A percentile compares a stretch with the other conserved stretches of the same genome.
Conservation (phyloP, 2,888 invertebrate species). For the Gnatocerus cornutus region DNA sequence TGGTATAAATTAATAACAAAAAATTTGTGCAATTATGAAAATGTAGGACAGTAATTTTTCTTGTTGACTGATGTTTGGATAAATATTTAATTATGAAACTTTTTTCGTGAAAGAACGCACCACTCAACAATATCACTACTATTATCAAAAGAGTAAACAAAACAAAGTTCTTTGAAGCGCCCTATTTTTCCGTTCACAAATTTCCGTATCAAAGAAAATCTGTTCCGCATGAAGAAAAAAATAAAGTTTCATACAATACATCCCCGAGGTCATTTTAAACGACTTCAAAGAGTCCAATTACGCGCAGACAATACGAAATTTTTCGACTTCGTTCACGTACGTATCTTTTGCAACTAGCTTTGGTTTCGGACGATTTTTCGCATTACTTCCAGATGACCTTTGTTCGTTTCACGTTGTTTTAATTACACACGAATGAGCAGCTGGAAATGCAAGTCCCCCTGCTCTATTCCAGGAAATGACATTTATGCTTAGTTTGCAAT, state of each 20-base stretch:
- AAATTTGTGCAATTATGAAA: too few species aligned
- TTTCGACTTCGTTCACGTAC: conserved; percentile 6
- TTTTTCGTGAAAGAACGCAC: background rate
- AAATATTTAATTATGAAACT: conserved; percentile 6
- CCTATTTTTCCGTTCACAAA: conserved; percentile 7
- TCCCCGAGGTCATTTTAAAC: conserved; percentile 27
- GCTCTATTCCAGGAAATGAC: conserved; percentile 30
- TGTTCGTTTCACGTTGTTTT: conserved; percentile 17
- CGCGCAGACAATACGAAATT: conserved; percentile 17
- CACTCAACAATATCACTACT: background rate
- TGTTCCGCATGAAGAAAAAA: conserved; percentile 27
- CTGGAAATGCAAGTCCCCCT: conserved; percentile 7
- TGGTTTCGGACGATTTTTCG: conserved; percentile 15
- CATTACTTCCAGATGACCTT: conserved; percentile 28
- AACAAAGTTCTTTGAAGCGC: conserved; percentile 6
- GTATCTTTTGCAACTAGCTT: background rate
- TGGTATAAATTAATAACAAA: too few species aligned
- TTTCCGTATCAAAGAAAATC: conserved; percentile 35
- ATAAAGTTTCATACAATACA: conserved; percentile 32
- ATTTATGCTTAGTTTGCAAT: conserved; percentile 38
- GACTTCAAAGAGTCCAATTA: conserved; percentile 36
- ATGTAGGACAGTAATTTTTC: too few species aligned
- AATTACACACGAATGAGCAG: conserved; percentile 21
- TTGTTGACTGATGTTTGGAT: too few species aligned
- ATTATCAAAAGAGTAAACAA: conserved; percentile 24